Evolutionary conservation across 2,113 vertebrate genomes (phyloP).

Genomic region (Ceyx melanurus): DNA sequence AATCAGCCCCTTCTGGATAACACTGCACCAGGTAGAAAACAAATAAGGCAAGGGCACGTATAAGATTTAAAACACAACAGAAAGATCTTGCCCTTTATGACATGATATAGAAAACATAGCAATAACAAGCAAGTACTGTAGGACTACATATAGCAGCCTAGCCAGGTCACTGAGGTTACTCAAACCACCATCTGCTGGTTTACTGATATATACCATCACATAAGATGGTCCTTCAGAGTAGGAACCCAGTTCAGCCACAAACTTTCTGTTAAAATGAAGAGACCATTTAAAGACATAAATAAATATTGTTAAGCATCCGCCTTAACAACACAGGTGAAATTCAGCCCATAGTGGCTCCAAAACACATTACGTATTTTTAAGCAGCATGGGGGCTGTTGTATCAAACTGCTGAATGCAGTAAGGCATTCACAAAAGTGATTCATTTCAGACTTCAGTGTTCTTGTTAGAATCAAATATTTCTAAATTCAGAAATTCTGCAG

Average conservation of each 20-base stretch:
- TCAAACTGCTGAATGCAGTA: neutral
- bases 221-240: neutral
- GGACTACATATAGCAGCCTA: neutral
- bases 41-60: neutral
- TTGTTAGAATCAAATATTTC: neutral
- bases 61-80: neutral
- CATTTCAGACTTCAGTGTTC: neutral
- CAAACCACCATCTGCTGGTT: neutral
- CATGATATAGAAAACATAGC: neutral
- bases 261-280: neutral
- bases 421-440: neutral
- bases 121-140: neutral
- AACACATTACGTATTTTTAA: neutral
- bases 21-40: neutral
- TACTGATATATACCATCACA: neutral
- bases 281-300: neutral
- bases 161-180: neutral
- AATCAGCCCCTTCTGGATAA: neutral
- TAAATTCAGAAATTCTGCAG: conserved; percentile 26
- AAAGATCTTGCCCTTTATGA: neutral
- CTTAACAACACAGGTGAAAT: neutral
- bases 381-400: neutral
- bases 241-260: neutral
- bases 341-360: neutral
- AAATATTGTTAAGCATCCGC: neutral